phyloP scores from a whole-genome alignment of 2,797 vertebrate species.

The Simalia tracyae region DNA sequence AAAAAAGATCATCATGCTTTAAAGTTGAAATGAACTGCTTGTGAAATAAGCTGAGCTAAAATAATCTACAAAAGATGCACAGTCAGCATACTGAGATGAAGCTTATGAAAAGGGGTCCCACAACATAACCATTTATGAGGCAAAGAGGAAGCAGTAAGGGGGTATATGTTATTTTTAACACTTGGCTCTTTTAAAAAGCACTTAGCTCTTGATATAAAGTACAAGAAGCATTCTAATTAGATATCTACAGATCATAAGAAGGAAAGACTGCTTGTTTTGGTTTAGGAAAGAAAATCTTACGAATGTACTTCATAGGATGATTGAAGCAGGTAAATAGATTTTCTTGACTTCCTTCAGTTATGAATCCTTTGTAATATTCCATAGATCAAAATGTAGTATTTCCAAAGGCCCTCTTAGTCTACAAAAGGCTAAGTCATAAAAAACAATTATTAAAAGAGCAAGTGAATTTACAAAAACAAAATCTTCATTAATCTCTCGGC shows the following conservation, averaged over 20 bases:
- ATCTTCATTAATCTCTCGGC: not conserved
- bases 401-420: not conserved
- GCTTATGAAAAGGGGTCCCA: not conserved
- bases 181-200: not conserved
- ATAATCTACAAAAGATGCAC: not conserved
- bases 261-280: not conserved
- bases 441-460: not conserved
- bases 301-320: not conserved
- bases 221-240: not conserved
- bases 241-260: not conserved
- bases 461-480: not conserved
- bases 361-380: not conserved
- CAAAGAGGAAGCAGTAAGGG: not conserved
- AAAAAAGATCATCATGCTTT: not conserved
- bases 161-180: not conserved
- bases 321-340: not conserved
- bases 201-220: not conserved
- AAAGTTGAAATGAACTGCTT: not conserved
- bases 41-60: not conserved
- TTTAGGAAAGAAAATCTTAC: not conserved
- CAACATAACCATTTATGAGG: not conserved
- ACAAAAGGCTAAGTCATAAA: not conserved
- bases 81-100: not conserved
- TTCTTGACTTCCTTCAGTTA: not conserved
- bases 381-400: not conserved